These are phyloP conservation scores for Euphonia xanthogaster DNA, from an alignment of 2,797 vertebrate genomes.

Conservation along the genomic window DNA sequence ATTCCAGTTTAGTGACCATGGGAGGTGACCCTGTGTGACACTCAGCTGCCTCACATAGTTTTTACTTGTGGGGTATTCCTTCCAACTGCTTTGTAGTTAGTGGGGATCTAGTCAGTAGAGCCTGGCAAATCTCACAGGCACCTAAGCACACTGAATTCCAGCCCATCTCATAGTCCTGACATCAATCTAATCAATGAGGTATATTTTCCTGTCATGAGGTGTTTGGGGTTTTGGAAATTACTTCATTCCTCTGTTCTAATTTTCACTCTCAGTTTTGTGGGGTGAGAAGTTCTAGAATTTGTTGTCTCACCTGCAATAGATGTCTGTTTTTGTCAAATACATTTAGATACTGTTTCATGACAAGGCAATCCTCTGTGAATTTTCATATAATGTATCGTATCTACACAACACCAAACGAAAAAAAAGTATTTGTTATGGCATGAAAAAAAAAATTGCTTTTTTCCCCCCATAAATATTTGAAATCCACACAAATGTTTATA, in stretches of 20 bases:
- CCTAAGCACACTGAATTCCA: not conserved
- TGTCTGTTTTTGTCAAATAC: not conserved
- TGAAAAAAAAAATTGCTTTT: not conserved
- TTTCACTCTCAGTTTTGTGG: not conserved
- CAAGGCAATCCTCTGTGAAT: not conserved
- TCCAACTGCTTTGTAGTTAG: not conserved
- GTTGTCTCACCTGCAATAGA: not conserved
- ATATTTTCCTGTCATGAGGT: not conserved
- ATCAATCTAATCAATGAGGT: not conserved
- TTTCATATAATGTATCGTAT: not conserved
- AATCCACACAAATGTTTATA: not conserved
- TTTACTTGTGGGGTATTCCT: not conserved
- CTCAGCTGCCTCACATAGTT: not conserved
- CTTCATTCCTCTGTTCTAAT: not conserved
- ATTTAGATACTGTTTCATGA: not conserved
- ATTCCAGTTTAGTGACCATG: not conserved
- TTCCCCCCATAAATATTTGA: not conserved
- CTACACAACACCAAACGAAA: not conserved
- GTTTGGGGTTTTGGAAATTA: not conserved
- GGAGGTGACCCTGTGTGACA: not conserved
- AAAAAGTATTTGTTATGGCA: not conserved
- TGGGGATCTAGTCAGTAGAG: not conserved
- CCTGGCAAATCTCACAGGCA: not conserved
- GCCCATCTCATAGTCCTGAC: not conserved
- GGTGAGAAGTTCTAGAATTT: not conserved